These are phyloP conservation scores for Oscheius sp. DNA, from an alignment of 2,888 invertebrate species.

Conservation along the genomic window DNA sequence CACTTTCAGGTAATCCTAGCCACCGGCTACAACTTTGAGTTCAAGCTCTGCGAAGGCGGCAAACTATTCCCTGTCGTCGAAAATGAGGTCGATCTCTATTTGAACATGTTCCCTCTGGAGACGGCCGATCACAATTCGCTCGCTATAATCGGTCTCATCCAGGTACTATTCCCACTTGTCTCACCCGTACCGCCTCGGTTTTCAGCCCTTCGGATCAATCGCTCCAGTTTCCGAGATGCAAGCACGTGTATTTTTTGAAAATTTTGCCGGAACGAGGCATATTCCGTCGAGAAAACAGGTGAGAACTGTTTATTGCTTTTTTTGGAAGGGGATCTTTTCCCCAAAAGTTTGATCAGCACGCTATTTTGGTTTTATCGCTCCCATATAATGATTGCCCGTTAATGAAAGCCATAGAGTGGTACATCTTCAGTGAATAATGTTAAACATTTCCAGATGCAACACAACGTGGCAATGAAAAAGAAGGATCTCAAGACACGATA, in stretches of 20 bases:
- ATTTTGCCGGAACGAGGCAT: constrained; percentile 47
- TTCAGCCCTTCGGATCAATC: constrained; percentile 75
- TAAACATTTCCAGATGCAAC: constrained; percentile 67
- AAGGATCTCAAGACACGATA: constrained; percentile 59
- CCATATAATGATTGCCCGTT: no score
- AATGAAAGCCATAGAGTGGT: no score
- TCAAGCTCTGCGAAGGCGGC: constrained; percentile 47
- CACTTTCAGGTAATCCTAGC: constrained; percentile 52
- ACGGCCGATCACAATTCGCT: constrained; percentile 73
- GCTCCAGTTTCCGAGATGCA: constrained; percentile 76
- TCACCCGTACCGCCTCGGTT: constrained; percentile 49
- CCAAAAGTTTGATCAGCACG: no score
- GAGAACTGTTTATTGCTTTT: background rate
- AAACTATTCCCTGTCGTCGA: constrained; percentile 52
- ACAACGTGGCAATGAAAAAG: constrained; percentile 72
- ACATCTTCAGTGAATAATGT: background rate
- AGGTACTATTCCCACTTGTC: background rate
- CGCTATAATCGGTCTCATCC: constrained; percentile 74
- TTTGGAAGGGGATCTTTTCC: no score
- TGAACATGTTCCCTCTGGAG: constrained; percentile 75
- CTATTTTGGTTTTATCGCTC: no score
- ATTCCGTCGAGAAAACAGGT: constrained; percentile 41
- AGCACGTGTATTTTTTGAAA: constrained; percentile 74
- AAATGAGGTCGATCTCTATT: constrained; percentile 71
- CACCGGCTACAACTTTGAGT: constrained; percentile 59